These are phyloP conservation scores for Graptemys geographica DNA, from an alignment of 2,797 vertebrate genomes.

Conservation along the genomic window DNA sequence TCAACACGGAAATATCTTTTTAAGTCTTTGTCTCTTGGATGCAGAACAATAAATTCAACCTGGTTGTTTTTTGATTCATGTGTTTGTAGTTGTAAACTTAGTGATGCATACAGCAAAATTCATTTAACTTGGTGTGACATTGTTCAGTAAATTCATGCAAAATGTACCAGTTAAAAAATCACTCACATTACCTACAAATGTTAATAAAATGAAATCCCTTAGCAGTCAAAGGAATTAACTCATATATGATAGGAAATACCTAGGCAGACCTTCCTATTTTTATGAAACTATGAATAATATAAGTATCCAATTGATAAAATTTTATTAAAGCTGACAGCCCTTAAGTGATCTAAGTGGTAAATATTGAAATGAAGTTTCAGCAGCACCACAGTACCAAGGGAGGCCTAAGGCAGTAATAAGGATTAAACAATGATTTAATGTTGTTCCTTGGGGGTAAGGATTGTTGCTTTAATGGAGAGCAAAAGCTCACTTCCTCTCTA, in stretches of 20 bases:
- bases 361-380: slow-evolving; percentile 89
- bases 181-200: slow-evolving; percentile 66
- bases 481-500: slow-evolving; percentile 78
- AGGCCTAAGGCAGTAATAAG: slow-evolving; percentile 82
- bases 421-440: slow-evolving; percentile 83
- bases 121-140: neutral
- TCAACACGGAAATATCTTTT: neutral
- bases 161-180: slow-evolving; percentile 53
- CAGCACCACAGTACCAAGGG: slow-evolving; percentile 75
- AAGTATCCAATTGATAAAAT: slow-evolving; percentile 89
- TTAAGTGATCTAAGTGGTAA: slow-evolving; percentile 90
- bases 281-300: slow-evolving; percentile 87
- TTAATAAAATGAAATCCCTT: slow-evolving; percentile 84
- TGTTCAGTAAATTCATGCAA: slow-evolving; percentile 48
- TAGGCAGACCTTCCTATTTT: slow-evolving; percentile 83
- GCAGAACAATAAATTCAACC: neutral
- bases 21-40: neutral
- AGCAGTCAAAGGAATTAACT: slow-evolving; percentile 80
- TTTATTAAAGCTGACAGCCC: slow-evolving; percentile 89
- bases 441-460: slow-evolving; percentile 72
- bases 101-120: slow-evolving; percentile 37
- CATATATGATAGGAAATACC: slow-evolving; percentile 79
- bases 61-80: slow-evolving; percentile 6
- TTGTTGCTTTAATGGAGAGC: slow-evolving; percentile 75
- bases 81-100: slow-evolving; percentile 26